These are phyloP conservation scores for Spheniscus humboldti DNA, from an alignment of 2,797 vertebrate species.

Conservation along the genomic window DNA sequence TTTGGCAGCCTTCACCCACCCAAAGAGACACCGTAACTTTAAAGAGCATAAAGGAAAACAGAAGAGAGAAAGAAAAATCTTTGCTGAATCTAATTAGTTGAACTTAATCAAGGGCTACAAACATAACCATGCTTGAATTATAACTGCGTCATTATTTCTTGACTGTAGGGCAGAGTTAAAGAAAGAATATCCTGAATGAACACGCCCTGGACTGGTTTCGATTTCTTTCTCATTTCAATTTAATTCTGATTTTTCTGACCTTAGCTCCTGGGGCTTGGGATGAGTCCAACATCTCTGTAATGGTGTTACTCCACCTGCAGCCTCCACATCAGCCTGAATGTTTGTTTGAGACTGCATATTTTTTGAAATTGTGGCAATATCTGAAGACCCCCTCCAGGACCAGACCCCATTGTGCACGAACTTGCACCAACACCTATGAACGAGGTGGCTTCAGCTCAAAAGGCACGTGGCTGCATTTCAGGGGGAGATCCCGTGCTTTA, in stretches of 20 bases:
- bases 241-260: conserved; percentile 49
- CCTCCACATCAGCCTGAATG: not conserved
- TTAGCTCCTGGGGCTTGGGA: conserved; percentile 53
- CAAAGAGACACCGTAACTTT: not conserved
- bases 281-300: conserved; percentile 29
- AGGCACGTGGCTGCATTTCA: fast-evolving
- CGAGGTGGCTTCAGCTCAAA: not conserved
- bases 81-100: conserved; percentile 53
- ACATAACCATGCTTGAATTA: conserved; percentile 19
- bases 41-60: conserved; percentile 22
- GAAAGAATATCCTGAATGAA: conserved; percentile 57
- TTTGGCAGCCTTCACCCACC: not conserved
- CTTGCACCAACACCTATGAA: not conserved
- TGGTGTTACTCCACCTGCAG: conserved; percentile 48
- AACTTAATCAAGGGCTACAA: conserved; percentile 57
- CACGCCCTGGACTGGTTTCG: conserved; percentile 48
- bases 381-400: not conserved
- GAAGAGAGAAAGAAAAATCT: conserved; percentile 25
- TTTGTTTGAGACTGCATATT: not conserved
- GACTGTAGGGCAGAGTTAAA: conserved; percentile 58
- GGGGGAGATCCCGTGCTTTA: too few species aligned
- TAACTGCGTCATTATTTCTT: conserved; percentile 49
- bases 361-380: not conserved
- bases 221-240: conserved; percentile 46
- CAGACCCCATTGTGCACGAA: not conserved